Conservation (phyloP, 1,140 invertebrate species). For the Aphis gossypii region DNA sequence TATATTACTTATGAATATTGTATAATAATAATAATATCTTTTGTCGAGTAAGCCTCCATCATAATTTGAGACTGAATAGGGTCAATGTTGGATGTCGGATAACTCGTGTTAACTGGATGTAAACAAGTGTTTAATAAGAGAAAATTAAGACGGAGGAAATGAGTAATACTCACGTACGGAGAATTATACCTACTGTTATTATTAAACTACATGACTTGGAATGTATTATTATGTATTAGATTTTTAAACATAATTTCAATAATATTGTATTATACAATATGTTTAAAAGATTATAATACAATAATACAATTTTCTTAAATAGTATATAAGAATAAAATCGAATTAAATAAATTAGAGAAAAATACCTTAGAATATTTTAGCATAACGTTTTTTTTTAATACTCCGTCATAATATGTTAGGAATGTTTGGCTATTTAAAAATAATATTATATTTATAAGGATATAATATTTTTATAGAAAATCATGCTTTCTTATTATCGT, state of each 20-base stretch:
- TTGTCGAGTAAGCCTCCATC: not conserved
- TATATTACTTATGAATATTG: not conserved
- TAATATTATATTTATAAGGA: not conserved
- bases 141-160: slow-evolving; percentile 50
- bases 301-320: not conserved
- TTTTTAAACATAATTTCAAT: not conserved
- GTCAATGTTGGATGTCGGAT: not conserved
- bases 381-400: not conserved
- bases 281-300: not conserved
- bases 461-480: not conserved
- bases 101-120: slow-evolving; percentile 22
- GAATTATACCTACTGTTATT: slow-evolving; percentile 5
- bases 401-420: not conserved
- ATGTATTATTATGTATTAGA: slow-evolving; percentile 8
- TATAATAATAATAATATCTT: slow-evolving; percentile 6
- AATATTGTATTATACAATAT: not conserved
- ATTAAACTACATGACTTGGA: slow-evolving; percentile 4
- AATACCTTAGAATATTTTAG: not conserved
- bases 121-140: slow-evolving; percentile 34
- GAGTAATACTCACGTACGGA: slow-evolving; percentile 22
- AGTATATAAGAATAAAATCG: not conserved
- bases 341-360: not conserved
- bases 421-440: not conserved
- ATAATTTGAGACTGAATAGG: not conserved
- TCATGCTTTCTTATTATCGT: not conserved